Evolutionary conservation across 1,140 invertebrate genomes (phyloP).

Genomic region (Drosophila kepulauana): DNA sequence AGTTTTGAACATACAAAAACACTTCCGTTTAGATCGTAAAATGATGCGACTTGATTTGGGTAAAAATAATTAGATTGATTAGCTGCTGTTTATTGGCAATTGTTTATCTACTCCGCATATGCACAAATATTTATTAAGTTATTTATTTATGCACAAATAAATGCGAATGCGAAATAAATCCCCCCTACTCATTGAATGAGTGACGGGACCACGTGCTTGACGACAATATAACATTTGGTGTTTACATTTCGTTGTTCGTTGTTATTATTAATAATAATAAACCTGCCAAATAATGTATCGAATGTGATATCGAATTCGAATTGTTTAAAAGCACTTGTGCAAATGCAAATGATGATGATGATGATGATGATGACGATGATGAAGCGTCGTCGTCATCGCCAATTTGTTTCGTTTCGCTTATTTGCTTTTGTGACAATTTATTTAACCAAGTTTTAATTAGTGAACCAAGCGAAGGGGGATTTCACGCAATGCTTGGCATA

Average conservation of each 20-base stretch:
- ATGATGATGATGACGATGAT: not conserved
- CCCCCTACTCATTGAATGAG: not conserved
- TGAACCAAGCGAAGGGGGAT: not conserved
- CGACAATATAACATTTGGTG: conserved; percentile 1
- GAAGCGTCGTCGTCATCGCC: not conserved
- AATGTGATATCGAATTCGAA: conserved; percentile 20
- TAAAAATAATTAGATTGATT: not conserved
- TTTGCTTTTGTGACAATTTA: conserved; percentile 12
- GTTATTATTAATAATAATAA: conserved; percentile 15
- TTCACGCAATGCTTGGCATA: conserved; percentile 7
- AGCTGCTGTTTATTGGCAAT: not conserved
- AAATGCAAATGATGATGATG: conserved; percentile 34
- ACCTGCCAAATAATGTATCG: conserved; percentile 2
- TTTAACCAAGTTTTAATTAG: conserved; percentile 40
- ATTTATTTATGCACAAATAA: not conserved
- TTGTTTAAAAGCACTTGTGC: conserved; percentile 40
- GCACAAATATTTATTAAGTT: conserved; percentile 1
- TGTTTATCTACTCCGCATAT: conserved; percentile 1
- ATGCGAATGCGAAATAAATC: conserved; percentile 11
- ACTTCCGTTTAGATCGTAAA: not conserved
- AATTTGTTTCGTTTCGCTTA: conserved; percentile 7
- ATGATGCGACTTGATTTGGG: not conserved
- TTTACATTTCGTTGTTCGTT: conserved; percentile 7
- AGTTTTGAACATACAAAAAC: not conserved
- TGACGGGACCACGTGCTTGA: conserved; percentile 7